Evolutionary conservation across 2,888 invertebrate genomes (phyloP).

Genomic region (Microdon myrmicae): DNA sequence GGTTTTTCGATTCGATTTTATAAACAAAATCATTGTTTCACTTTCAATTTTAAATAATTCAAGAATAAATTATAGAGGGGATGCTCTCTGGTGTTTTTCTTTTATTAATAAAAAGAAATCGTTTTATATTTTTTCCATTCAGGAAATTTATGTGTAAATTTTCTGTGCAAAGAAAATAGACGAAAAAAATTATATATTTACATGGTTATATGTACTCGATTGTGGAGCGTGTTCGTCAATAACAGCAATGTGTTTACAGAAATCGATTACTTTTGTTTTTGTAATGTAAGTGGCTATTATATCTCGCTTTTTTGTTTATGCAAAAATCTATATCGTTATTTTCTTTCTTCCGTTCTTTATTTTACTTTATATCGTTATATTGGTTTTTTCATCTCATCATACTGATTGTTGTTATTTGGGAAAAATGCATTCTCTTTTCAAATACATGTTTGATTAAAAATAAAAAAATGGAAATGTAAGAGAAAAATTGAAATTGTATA

Average conservation of each 20-base stretch:
- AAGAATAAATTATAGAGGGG: conserved; percentile 32
- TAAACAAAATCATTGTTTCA: conserved; percentile 24
- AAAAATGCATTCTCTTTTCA: conserved; percentile 21
- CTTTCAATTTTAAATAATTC: conserved; percentile 14
- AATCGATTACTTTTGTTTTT: conserved; percentile 31
- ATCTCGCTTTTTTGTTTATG: conserved; percentile 18
- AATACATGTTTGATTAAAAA: conserved; percentile 21
- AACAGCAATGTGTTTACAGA: conserved; percentile 31
- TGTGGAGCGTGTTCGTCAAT: conserved; percentile 34
- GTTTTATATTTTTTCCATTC: conserved; percentile 21
- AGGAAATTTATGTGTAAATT: conserved; percentile 4
- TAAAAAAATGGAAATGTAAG: conserved; percentile 43
- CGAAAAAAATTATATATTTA: conserved; percentile 27
- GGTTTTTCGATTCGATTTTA: conserved; percentile 38
- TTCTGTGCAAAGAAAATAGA: conserved; percentile 16
- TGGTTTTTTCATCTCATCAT: conserved; percentile 5
- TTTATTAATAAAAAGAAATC: conserved; percentile 19
- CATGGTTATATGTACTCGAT: conserved; percentile 17
- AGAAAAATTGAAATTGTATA: conserved; percentile 48
- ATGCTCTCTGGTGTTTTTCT: conserved; percentile 34
- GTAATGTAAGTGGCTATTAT: conserved; percentile 45
- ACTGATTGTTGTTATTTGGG: conserved; percentile 21
- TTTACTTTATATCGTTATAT: conserved; percentile 12
- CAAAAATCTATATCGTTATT: conserved; percentile 50
- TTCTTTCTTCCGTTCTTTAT: conserved; percentile 22